Base-by-base conservation (phyloP, 2,797 vertebrate species). In the Eurystomus glaucurus region DNA sequence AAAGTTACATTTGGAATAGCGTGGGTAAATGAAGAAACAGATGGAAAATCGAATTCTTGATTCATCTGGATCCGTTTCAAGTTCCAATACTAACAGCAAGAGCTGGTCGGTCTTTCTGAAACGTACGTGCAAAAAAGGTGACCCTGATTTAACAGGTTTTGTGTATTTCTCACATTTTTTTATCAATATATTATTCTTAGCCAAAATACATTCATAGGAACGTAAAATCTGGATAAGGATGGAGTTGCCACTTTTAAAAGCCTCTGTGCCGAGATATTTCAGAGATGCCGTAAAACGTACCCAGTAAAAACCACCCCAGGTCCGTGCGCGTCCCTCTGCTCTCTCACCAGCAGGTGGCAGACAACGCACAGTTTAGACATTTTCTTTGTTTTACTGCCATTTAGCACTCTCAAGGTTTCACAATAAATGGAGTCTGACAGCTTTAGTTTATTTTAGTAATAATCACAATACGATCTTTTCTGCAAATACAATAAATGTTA, bases 401-500 rank as follows among this genome's bases (percentile, higher is more conserved):
- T 84, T n/a, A 50, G 41, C 95, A 66, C 60, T 81, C 72, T 48
- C 66, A 57, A 93, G 71, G 43, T 95, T 97, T 89, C 75, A 74
- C 66, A 94, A 78, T 91, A 90, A 87, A 97, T 88, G 82, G 74
- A 95, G 57, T 85, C 96, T 91, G 91, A 96, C 93, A 94, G 85
- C 60, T 95, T 93, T 64, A 78, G 57, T 93, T 96, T 92, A 96
- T 90, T 97, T 96, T 95, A 88, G 66, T 61, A 88, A 87, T 95
- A 92, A 97, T 89, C 90, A 96, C 85, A 93, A 81, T 93, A 87
- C n/a, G 14, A 46, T 93, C 94, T 95, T 95, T 95, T 94, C 74
- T 96, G 86, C 78, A 96, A 96, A 97, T 95, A 91, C 80, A 96
- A 96, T 96, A 97, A 97, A 95, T 84, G 87, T 90, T 92, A 96